phyloP scores from a whole-genome alignment of 2,888 invertebrate species.

The Tenthredo notha region DNA sequence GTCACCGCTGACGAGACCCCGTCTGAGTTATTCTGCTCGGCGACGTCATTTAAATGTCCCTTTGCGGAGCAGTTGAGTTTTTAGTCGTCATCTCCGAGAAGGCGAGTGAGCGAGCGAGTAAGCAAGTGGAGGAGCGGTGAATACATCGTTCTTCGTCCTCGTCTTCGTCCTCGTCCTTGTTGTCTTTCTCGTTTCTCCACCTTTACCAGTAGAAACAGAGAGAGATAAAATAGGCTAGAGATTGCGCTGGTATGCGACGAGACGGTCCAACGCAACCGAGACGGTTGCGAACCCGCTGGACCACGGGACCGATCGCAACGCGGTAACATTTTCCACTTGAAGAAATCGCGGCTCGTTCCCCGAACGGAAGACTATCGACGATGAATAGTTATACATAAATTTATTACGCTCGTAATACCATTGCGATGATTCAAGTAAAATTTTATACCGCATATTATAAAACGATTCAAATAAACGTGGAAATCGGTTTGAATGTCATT shows the following conservation, averaged over 20 bases:
- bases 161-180: conserved; percentile 20
- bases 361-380: conserved; percentile 19
- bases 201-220: conserved; percentile 57
- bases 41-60: conserved; percentile 77
- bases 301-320: not conserved
- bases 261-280: not conserved
- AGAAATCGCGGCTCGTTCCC: conserved; percentile 18
- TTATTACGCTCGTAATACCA: not conserved
- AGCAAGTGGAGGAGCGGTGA: conserved; percentile 58
- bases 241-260: conserved; percentile 67
- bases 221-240: conserved; percentile 61
- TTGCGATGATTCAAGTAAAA: not conserved
- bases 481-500: not conserved
- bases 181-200: conserved; percentile 23
- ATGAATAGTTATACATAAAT: conserved; percentile 28
- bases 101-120: conserved; percentile 64
- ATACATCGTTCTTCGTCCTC: conserved; percentile 24
- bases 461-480: not conserved
- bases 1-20: conserved; percentile 69
- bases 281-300: conserved; percentile 1
- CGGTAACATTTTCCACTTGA: conserved; percentile 28
- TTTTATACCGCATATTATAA: not conserved
- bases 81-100: conserved; percentile 74
- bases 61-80: conserved; percentile 71
- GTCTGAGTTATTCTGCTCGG: conserved; percentile 73